Evolutionary conservation across 1,140 invertebrate species (phyloP).

Genomic region (Aphelenchoides avenae): DNA sequence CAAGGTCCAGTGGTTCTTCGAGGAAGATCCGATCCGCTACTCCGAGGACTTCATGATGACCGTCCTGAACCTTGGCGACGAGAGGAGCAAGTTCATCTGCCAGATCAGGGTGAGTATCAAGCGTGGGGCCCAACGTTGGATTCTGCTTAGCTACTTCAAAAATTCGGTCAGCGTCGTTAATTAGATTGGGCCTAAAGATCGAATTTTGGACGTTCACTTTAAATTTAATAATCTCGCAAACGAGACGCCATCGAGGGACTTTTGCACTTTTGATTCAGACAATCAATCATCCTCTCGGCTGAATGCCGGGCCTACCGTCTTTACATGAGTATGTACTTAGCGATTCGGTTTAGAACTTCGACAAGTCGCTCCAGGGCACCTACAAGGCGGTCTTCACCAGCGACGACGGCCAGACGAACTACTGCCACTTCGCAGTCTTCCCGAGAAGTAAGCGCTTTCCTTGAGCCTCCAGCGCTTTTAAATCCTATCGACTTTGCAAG

Average conservation of each 20-base stretch:
- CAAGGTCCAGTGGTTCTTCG: slow-evolving; percentile 56
- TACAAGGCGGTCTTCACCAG: slow-evolving; percentile 54
- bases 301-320: too few relatives aligned
- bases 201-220: too few relatives aligned
- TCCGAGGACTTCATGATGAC: slow-evolving; percentile 49
- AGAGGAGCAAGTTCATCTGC: slow-evolving; percentile 47
- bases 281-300: too few relatives aligned
- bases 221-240: too few relatives aligned
- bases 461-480: too few relatives aligned
- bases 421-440: slow-evolving; percentile 53
- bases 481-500: too few relatives aligned
- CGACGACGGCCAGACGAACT: slow-evolving; percentile 52
- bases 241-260: too few relatives aligned
- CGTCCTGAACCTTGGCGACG: slow-evolving; percentile 50
- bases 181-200: too few relatives aligned
- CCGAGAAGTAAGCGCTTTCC: slow-evolving; percentile 59
- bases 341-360: slow-evolving; percentile 54
- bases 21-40: slow-evolving; percentile 53
- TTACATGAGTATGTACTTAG: slow-evolving; percentile 25
- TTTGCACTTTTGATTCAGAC: too few relatives aligned
- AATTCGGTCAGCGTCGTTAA: too few relatives aligned
- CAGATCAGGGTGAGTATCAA: slow-evolving; percentile 53
- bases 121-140: too few relatives aligned
- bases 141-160: too few relatives aligned
- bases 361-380: slow-evolving; percentile 55